Base-by-base conservation (phyloP, 37 sponge, comb jelly and placozoan species). In the Mnemiopsis leidyi region DNA sequence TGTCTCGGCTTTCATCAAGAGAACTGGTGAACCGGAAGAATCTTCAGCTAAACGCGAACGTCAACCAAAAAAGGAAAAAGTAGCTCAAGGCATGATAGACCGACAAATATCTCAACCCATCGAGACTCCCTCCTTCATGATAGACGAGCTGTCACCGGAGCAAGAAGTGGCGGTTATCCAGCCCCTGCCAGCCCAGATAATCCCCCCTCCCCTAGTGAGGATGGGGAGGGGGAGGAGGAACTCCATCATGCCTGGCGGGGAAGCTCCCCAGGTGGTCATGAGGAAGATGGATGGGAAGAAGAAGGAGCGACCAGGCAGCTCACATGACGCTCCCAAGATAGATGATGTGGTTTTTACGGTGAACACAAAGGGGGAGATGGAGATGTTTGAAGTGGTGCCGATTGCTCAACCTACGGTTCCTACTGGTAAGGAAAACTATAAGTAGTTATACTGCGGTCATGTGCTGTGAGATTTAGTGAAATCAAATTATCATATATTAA, bases 131-230 rank as follows among this genome's bases (percentile, higher is more conserved):
- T 28, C 75, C 25, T 71, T 28, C n/a, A 13, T 71, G 3, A n/a
- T 71, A 29, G 75, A 29, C 30, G 75, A 71, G 30, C n/a, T 71
- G 3, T 71, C 75, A 2, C 75, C 75, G 7, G 75, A 71, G 3
- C 75, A 71, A 25, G 75, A 71, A 28, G 75, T 23, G n/a, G 75
- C 75, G 5, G 75, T 71, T 28, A 71, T 71, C 75, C 75, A 71
- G 75, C n/a, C 75, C 75, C 30, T 71, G 75, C 75, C 75, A 23
- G 75, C 75, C 30, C 75, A 71, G 30, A 71, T 71, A n/a, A 71
- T 71, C 30, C n/a, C 75, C 5, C 75, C 75, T 28, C 75, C 75
- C 5, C 75, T 71, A 23, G 25, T 28, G 2, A 71, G 75, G 30
- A 71, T 71, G 75, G 30, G 30, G 30, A 71, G 75, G 75, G 75